Conservation (phyloP, 1,140 invertebrate species). For the Sycophaga agraensis region DNA sequence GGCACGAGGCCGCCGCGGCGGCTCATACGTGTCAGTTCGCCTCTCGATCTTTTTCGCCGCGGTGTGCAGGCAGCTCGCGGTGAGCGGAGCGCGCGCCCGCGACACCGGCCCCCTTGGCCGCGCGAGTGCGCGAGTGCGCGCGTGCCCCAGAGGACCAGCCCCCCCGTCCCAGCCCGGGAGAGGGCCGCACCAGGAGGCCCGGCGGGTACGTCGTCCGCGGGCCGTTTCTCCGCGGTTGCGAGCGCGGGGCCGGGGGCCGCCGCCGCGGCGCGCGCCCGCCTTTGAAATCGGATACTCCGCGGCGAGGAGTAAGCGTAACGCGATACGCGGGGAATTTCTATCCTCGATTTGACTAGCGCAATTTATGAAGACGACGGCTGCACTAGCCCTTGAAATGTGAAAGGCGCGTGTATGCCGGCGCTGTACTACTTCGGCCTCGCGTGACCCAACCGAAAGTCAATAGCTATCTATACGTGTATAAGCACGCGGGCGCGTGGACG, state of each 20-base stretch:
- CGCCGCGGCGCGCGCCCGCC: background rate
- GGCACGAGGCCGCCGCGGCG: background rate
- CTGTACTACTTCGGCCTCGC: background rate
- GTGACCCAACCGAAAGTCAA: too few species aligned
- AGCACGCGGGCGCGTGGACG: too few species aligned
- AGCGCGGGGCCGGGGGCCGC: too few species aligned
- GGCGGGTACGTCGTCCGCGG: too few species aligned
- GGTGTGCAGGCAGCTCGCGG: background rate
- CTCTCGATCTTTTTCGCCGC: constrained; percentile 24
- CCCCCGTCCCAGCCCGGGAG: too few species aligned
- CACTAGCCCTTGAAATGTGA: constrained; percentile 22
- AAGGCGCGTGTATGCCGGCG: constrained; percentile 9
- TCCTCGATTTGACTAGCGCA: too few species aligned
- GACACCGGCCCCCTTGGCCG: background rate
- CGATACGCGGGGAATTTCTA: too few species aligned
- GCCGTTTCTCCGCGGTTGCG: too few species aligned
- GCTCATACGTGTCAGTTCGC: constrained; percentile 28
- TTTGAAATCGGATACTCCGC: background rate
- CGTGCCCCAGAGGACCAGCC: background rate
- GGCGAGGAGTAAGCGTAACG: too few species aligned
- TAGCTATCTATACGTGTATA: too few species aligned
- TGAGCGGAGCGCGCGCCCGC: background rate
- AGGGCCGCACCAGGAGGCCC: too few species aligned
- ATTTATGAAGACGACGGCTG: background rate
- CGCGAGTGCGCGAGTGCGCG: background rate